phyloP scores from a whole-genome alignment of 2,888 invertebrate species.

The Eugnorisma glareosa region DNA sequence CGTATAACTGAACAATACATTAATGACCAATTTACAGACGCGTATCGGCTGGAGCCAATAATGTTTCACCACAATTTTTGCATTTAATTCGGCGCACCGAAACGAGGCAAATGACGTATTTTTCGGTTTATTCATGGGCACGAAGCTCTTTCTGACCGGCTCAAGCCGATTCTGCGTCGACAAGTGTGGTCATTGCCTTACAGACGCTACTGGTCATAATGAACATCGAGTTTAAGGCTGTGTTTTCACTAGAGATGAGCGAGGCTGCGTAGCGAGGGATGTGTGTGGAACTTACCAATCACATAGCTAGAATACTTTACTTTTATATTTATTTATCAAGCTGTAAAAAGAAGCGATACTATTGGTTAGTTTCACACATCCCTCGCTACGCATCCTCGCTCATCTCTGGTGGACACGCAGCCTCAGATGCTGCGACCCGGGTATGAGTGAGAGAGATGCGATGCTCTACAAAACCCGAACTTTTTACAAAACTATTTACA shows the following conservation, averaged over 20 bases:
- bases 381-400: no score
- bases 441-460: neutral
- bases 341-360: no score
- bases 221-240: neutral
- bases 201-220: neutral
- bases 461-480: neutral
- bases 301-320: no score
- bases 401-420: no score
- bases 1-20: neutral
- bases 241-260: no score
- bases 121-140: neutral
- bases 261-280: no score
- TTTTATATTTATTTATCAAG: no score
- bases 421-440: neutral
- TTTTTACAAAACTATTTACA: neutral
- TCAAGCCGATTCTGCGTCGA: neutral
- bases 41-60: neutral
- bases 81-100: neutral
- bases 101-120: neutral
- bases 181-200: neutral
- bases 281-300: no score
- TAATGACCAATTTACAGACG: neutral
- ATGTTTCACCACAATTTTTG: neutral
- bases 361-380: no score
- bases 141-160: neutral